Conservation (phyloP, 2,888 invertebrate genomes). For the Leptinotarsa peninsularis region DNA sequence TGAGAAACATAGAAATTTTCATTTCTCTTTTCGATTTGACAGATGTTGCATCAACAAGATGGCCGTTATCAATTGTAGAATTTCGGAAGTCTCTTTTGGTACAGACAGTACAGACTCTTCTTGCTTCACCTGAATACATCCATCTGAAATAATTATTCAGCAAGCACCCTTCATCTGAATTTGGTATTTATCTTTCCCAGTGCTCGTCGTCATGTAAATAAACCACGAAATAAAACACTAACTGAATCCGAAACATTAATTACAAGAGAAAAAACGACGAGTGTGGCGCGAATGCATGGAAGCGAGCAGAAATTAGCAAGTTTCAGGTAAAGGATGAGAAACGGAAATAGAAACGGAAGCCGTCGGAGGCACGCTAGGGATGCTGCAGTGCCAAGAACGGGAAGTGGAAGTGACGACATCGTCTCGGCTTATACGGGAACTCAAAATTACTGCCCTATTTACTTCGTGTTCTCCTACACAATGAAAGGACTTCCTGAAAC, state of each 20-base stretch:
- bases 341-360: conserved; percentile 56
- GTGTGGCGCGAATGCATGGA: conserved; percentile 24
- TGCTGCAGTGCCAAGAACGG: conserved; percentile 44
- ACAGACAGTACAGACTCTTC: too few species aligned
- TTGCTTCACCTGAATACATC: too few species aligned
- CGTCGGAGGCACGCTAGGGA: conserved; percentile 50
- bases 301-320: conserved; percentile 46
- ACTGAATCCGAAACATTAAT: conserved; percentile 14
- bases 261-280: not conserved
- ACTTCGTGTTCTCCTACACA: conserved; percentile 23
- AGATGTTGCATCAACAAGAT: too few species aligned
- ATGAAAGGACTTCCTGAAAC: conserved; percentile 10
- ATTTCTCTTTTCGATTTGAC: too few species aligned
- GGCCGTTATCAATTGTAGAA: too few species aligned
- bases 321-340: conserved; percentile 48
- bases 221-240: conserved; percentile 8
- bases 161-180: not conserved
- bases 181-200: not conserved
- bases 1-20: too few species aligned
- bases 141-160: too few species aligned
- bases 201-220: conserved; percentile 2
- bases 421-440: conserved; percentile 38
- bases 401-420: conserved; percentile 50
- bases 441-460: conserved; percentile 37
- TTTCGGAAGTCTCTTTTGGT: too few species aligned